phyloP scores from a whole-genome alignment of 2,888 invertebrate genomes.

The Parasteatoda lunata region DNA sequence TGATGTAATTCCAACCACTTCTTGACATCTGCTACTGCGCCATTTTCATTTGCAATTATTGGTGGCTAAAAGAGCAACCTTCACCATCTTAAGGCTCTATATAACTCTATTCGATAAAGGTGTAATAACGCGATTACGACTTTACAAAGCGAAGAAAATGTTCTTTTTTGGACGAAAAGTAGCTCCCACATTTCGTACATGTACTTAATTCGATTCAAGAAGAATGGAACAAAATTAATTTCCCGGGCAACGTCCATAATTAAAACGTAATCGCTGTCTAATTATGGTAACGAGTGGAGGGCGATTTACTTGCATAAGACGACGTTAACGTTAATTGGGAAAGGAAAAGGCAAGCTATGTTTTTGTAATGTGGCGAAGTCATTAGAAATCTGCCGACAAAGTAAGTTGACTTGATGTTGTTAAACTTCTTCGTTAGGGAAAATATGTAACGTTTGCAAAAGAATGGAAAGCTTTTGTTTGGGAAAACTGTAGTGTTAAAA shows the following conservation, averaged over 20 bases:
- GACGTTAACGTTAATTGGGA: constrained; percentile 19
- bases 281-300: constrained; percentile 37
- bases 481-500: background rate
- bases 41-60: background rate
- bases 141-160: background rate
- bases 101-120: background rate
- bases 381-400: background rate
- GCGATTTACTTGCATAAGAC: background rate
- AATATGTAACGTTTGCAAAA: background rate
- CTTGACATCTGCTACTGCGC: background rate
- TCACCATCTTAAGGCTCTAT: too few species aligned
- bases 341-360: background rate
- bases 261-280: constrained; percentile 48
- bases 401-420: background rate
- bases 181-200: background rate
- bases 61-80: background rate
- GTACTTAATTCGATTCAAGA: constrained; percentile 14
- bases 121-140: background rate
- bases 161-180: too few species aligned
- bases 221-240: constrained; percentile 40
- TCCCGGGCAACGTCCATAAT: constrained; percentile 26
- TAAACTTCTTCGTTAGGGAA: background rate
- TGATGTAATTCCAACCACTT: background rate
- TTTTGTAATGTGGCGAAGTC: constrained; percentile 3
- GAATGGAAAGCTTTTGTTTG: background rate